phyloP scores from a whole-genome alignment of 1,140 invertebrate species.

The Pseudomyrmex sp. region DNA sequence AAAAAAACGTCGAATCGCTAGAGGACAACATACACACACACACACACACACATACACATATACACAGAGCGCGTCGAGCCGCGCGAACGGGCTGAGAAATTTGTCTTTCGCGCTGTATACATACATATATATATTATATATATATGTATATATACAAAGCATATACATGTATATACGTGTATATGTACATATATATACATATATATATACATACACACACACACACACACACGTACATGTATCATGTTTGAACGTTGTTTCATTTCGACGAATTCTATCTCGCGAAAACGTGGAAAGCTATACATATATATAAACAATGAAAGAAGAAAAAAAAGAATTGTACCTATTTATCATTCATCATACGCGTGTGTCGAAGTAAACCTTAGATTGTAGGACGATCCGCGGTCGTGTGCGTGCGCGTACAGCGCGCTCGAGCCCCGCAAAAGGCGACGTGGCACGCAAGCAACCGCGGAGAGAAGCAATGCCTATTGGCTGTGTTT shows the following conservation, averaged over 20 bases:
- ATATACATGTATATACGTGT: no score
- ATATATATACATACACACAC: constrained; percentile 25
- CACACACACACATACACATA: no score
- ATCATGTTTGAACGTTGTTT: constrained; percentile 70
- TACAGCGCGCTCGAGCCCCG: no score
- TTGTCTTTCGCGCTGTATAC: constrained; percentile 48
- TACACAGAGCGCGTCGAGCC: no score
- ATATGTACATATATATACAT: background rate
- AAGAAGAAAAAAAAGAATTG: constrained; percentile 3
- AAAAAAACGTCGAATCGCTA: background rate
- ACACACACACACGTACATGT: background rate
- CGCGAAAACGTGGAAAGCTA: constrained; percentile 55
- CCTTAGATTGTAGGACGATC: constrained; percentile 66
- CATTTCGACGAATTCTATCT: constrained; percentile 47
- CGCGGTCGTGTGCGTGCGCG: constrained; percentile 14
- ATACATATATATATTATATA: background rate
- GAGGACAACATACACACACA: no score
- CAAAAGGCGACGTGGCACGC: background rate
- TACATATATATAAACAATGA: constrained; percentile 44
- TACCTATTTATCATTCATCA: constrained; percentile 63
- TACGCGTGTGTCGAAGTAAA: constrained; percentile 61
- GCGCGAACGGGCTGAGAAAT: background rate
- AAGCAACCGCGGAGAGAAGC: constrained; percentile 57
- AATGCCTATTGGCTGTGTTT: constrained; percentile 68
- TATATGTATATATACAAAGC: no score